Conservation (phyloP, 2,113 vertebrate genomes). For the Eudorcas thomsonii region DNA sequence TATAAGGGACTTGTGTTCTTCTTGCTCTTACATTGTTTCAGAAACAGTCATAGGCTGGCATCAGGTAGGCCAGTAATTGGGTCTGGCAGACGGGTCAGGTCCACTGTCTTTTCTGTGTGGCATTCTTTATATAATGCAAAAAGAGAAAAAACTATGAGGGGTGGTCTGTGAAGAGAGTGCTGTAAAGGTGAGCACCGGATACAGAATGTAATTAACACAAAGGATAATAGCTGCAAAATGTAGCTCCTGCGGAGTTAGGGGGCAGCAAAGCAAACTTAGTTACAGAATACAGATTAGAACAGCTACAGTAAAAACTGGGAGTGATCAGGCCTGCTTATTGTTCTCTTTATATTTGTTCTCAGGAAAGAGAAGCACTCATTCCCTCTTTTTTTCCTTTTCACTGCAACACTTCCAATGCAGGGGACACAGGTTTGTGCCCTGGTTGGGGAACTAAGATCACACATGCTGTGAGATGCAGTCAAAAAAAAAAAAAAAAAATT, state of each 20-base stretch:
- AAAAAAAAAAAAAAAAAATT: not conserved
- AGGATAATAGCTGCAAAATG: not conserved
- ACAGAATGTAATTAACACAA: not conserved
- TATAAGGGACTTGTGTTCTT: not conserved
- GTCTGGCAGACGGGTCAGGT: not conserved
- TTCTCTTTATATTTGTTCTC: not conserved
- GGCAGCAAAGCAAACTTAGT: not conserved
- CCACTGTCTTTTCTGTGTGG: not conserved
- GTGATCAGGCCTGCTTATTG: not conserved
- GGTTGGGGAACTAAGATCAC: not conserved
- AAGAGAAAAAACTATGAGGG: not conserved
- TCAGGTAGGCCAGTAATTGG: not conserved
- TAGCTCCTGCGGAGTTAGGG: not conserved
- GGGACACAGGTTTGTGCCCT: not conserved
- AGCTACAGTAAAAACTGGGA: not conserved
- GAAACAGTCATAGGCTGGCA: not conserved
- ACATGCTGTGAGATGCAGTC: not conserved
- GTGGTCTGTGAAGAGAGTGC: not conserved
- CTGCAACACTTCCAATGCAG: not conserved
- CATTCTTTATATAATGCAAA: not conserved
- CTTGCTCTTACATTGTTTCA: not conserved
- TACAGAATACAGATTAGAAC: not conserved
- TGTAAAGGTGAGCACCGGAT: not conserved
- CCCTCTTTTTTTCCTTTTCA: not conserved
- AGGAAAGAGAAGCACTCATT: not conserved